phyloP scores from a whole-genome alignment of 2,888 invertebrate species.

The Aporophyla nigra region DNA sequence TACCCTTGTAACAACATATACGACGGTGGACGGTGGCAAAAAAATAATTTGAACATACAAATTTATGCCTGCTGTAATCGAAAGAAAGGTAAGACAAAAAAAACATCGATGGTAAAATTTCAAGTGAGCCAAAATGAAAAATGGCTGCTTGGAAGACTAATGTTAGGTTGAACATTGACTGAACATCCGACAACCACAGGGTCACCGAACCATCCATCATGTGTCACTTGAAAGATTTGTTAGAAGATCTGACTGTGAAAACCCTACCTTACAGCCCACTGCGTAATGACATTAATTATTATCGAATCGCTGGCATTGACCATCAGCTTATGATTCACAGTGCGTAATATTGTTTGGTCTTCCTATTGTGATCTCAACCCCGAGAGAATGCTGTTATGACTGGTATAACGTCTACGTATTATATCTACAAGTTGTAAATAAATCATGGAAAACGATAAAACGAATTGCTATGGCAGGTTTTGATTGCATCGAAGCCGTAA shows the following conservation, averaged over 20 bases:
- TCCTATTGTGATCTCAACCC: conserved; percentile 27
- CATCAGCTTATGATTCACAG: conserved; percentile 42
- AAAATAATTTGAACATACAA: not conserved
- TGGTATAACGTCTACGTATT: not conserved
- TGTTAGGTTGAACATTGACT: not conserved
- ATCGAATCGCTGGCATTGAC: conserved; percentile 8
- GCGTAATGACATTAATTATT: conserved; percentile 10
- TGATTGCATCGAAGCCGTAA: conserved; percentile 7
- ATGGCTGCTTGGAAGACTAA: not conserved
- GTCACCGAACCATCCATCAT: not conserved
- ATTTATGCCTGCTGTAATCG: not conserved
- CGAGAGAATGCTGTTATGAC: conserved; percentile 32
- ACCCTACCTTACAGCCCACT: not conserved
- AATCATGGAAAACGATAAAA: conserved; percentile 10
- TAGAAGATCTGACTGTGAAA: not conserved
- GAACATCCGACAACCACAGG: not conserved
- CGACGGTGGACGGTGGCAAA: too few species aligned
- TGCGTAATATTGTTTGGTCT: conserved; percentile 23
- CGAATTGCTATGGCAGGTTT: not conserved
- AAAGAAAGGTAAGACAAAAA: not conserved
- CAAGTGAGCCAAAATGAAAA: not conserved
- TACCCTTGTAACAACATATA: not conserved
- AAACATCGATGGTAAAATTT: not conserved
- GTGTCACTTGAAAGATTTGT: not conserved
- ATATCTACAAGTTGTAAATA: not conserved